phyloP scores from a whole-genome alignment of 2,797 vertebrate species.

The Urophycis tenuis region DNA sequence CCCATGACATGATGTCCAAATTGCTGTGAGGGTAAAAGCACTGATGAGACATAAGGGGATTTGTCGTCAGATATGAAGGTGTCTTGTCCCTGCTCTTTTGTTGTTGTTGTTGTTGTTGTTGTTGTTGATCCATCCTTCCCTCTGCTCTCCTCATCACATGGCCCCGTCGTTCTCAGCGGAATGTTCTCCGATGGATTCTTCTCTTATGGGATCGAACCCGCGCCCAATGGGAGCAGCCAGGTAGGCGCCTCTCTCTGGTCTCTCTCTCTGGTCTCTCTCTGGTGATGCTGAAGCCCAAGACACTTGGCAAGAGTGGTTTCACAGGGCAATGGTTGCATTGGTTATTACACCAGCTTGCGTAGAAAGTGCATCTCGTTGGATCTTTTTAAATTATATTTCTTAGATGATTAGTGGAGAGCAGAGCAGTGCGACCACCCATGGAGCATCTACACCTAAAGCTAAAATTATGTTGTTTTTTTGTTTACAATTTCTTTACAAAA shows the following conservation, averaged over 20 bases:
- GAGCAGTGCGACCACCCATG: no score
- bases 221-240: slow-evolving; percentile 57
- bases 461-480: no score
- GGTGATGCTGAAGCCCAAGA: neutral
- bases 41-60: neutral
- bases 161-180: slow-evolving; percentile 38
- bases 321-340: neutral
- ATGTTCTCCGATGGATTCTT: slow-evolving; percentile 66
- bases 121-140: neutral
- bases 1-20: neutral
- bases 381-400: neutral
- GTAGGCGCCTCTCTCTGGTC: slow-evolving; percentile 44
- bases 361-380: neutral
- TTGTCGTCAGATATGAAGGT: neutral
- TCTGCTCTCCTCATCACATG: slow-evolving; percentile 1
- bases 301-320: neutral
- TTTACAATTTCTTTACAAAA: no score
- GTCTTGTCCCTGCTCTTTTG: neutral
- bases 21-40: neutral
- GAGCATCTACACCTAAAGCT: no score
- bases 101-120: neutral
- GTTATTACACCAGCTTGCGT: neutral
- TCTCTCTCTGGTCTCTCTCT: no score
- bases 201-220: slow-evolving; percentile 62
- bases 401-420: neutral